phyloP scores from a whole-genome alignment of 30 jellyfish, hydroid and myxozoan genomes.

The Aurelia aurita complex sp. Pacific region DNA sequence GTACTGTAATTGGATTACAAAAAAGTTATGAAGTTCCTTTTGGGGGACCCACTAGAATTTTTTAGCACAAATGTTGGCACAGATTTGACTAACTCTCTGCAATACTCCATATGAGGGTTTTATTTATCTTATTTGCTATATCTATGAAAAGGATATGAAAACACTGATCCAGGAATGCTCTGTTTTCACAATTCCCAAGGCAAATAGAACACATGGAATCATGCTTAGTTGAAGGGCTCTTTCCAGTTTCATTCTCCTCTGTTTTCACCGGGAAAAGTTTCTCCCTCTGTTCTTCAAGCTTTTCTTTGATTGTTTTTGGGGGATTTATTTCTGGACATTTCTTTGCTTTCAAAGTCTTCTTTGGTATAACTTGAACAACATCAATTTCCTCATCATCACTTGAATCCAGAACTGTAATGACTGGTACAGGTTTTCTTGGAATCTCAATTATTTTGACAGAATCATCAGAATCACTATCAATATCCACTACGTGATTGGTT shows the following conservation, averaged over 20 bases:
- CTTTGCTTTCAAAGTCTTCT: neutral
- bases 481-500: neutral
- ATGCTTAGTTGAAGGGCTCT: constrained; percentile 57
- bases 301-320: constrained; percentile 37
- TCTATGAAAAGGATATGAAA: constrained; percentile 88
- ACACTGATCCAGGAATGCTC: constrained; percentile 87
- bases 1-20: no score
- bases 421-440: constrained; percentile 54
- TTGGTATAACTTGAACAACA: neutral
- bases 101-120: no score
- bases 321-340: neutral
- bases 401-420: constrained; percentile 60
- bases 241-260: constrained; percentile 18
- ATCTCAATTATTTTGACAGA: constrained; percentile 62
- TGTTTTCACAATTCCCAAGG: constrained; percentile 79
- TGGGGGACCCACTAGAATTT: no score
- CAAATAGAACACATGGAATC: constrained; percentile 90
- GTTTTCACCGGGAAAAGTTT: constrained; percentile 40
- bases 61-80: no score
- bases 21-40: no score
- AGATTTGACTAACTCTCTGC: no score
- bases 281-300: constrained; percentile 46
- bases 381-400: constrained; percentile 36
- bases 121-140: no score
- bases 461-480: constrained; percentile 60